A percentile compares a stretch with the other conserved stretches of the same genome.
Evolutionary conservation across 1,140 invertebrate species (phyloP).

Genomic region (Oryzaephilus surinamensis): DNA sequence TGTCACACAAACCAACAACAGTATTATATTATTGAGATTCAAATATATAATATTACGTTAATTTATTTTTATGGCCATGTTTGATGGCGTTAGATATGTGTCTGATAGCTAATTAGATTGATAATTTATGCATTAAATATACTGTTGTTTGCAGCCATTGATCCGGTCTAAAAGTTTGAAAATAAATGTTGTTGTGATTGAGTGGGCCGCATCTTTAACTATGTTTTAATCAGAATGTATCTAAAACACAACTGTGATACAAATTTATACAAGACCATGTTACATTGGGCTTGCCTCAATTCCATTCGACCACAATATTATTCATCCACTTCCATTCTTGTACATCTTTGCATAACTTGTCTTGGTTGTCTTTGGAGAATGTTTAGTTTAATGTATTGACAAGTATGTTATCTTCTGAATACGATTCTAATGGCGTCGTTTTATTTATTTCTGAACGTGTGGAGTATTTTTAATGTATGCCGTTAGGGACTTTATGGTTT

Average conservation of each 20-base stretch:
- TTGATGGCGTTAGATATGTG: constrained; percentile 16
- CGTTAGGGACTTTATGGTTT: constrained; percentile 28
- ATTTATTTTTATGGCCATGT: constrained; percentile 17
- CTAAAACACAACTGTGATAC: constrained; percentile 31
- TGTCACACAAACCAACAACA: no score
- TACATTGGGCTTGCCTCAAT: constrained; percentile 27
- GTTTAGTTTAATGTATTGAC: constrained; percentile 34
- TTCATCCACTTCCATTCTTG: constrained; percentile 9
- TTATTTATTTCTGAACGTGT: constrained; percentile 27
- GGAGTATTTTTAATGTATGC: constrained; percentile 29
- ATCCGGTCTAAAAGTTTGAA: constrained; percentile 17
- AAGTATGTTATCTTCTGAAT: constrained; percentile 32
- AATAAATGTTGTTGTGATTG: constrained; percentile 29
- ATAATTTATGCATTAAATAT: constrained; percentile 22
- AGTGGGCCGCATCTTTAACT: constrained; percentile 29
- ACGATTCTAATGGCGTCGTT: constrained; percentile 31
- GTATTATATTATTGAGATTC: no score
- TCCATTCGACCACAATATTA: constrained; percentile 19
- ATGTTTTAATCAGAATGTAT: constrained; percentile 32
- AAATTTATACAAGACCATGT: constrained; percentile 34
- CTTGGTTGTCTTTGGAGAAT: constrained; percentile 22
- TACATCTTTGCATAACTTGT: background rate
- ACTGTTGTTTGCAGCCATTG: constrained; percentile 23
- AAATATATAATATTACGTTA: no score
- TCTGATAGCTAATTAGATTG: constrained; percentile 19